phyloP scores from a whole-genome alignment of 2,797 vertebrate genomes.

The Rhinophrynus dorsalis region DNA sequence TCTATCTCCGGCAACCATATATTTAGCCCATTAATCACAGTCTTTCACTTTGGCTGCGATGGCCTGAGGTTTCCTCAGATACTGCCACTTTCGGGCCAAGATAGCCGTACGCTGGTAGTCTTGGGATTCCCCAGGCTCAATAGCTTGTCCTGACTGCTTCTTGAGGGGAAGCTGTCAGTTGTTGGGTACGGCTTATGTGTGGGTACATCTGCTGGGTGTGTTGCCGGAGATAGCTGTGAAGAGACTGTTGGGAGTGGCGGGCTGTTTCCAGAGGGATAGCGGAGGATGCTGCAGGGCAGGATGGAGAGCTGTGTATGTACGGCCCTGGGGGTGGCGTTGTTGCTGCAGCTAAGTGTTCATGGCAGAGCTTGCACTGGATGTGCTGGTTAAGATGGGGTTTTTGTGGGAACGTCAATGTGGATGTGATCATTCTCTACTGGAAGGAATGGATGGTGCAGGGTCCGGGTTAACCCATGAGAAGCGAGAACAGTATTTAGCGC shows the following conservation, averaged over 20 bases:
- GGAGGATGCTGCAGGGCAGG: slow-evolving; percentile 20
- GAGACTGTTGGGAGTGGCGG: slow-evolving; percentile 1
- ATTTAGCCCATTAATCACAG: neutral
- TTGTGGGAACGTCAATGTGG: too few relatives aligned
- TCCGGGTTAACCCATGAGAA: too few relatives aligned
- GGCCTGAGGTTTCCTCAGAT: slow-evolving; percentile 10
- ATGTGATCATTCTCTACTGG: too few relatives aligned
- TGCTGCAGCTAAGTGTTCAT: too few relatives aligned
- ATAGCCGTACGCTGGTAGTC: too few relatives aligned
- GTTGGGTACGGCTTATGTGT: too few relatives aligned
- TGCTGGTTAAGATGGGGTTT: too few relatives aligned
- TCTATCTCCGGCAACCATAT: too few relatives aligned
- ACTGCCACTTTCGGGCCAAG: neutral
- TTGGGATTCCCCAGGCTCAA: too few relatives aligned
- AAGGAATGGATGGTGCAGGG: too few relatives aligned
- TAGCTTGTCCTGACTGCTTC: neutral
- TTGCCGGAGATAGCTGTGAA: slow-evolving; percentile 1
- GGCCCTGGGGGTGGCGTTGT: neutral
- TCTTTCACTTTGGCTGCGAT: neutral
- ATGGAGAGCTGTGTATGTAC: neutral
- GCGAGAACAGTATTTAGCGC: too few relatives aligned
- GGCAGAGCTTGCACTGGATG: neutral
- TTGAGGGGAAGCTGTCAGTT: neutral
- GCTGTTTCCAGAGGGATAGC: neutral
- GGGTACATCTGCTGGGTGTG: neutral